phyloP scores from a whole-genome alignment of 2,888 invertebrate genomes.

The Apamea epomidion region DNA sequence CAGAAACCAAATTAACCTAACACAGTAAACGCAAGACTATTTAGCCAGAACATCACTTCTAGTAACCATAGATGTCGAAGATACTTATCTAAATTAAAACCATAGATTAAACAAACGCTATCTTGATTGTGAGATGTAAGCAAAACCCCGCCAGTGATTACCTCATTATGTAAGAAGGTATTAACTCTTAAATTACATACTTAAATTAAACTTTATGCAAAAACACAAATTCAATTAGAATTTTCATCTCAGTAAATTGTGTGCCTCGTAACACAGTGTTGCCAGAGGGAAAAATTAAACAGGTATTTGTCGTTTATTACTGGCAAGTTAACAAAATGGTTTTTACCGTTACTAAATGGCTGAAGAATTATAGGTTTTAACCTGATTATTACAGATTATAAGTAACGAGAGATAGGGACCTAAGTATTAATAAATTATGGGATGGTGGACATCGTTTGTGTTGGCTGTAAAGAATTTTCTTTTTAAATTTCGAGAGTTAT shows the following conservation, averaged over 20 bases:
- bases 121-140: slow-evolving; percentile 45
- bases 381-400: slow-evolving; percentile 30
- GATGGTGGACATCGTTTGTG: background rate
- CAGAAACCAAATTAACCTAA: background rate
- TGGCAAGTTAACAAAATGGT: slow-evolving; percentile 38
- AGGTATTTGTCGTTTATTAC: slow-evolving; percentile 31
- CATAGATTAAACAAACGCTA: slow-evolving; percentile 53
- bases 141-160: slow-evolving; percentile 32
- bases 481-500: background rate
- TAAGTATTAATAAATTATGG: slow-evolving; percentile 9
- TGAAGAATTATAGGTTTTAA: slow-evolving; percentile 29
- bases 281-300: slow-evolving; percentile 53
- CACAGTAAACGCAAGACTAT: slow-evolving; percentile 3
- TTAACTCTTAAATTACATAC: slow-evolving; percentile 10
- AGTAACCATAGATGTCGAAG: slow-evolving; percentile 26
- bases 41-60: slow-evolving; percentile 12
- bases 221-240: slow-evolving; percentile 66
- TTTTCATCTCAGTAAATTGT: slow-evolving; percentile 55
- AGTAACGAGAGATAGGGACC: slow-evolving; percentile 6
- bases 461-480: background rate
- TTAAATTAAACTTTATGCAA: slow-evolving; percentile 48
- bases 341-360: slow-evolving; percentile 36
- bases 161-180: slow-evolving; percentile 54
- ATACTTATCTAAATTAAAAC: slow-evolving; percentile 62
- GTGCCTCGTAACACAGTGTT: slow-evolving; percentile 15